Evolutionary conservation across 2,797 vertebrate genomes (phyloP), one percentile per base, ranked within the genome.

Genomic region (Phoxinus dragarum): DNA sequence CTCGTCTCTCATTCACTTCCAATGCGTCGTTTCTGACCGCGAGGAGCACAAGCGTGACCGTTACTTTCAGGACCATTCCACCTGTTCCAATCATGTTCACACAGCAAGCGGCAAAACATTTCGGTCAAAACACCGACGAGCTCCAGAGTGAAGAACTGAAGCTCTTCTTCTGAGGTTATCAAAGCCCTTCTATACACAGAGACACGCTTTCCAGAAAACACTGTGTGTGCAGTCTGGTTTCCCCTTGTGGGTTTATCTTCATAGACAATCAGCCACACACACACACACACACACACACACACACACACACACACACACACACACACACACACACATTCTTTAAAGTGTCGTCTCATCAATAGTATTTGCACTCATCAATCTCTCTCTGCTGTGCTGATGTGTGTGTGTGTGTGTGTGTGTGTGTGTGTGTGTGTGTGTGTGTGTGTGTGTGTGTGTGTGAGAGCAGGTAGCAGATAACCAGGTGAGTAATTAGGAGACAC

Each of bases 401-500:
- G 5, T 52, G 49, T 6, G 49, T 19, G 49, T 52, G 49, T 52
- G 49, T 52, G 49, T 49, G 47, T 49, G 47, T 52, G 49, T 49
- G 47, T 49, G n/a, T n/a, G n/a, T n/a, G n/a, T n/a, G n/a, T n/a
- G n/a, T n/a, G n/a, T n/a, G n/a, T n/a, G n/a, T n/a, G n/a, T n/a
- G n/a, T n/a, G n/a, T n/a, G n/a, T n/a, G n/a, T n/a, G n/a, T n/a
- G n/a, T n/a, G n/a, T n/a, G n/a, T n/a, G n/a, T n/a, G n/a, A n/a
- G n/a, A 56, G 47, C 40, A 27, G 69, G 54, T 68, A 71, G 47
- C 12, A 68, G 59, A 72, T 79, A 59, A 36, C 19, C 85, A 87
- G 84, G 91, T 93, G 93, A 94, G 89, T 92, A 93, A 95, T 95
- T 94, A 94, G 94, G 88, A 89, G 89, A 92, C 93, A 90, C 81